phyloP scores from a whole-genome alignment of 2,797 vertebrate genomes.

The Falco rusticolus region DNA sequence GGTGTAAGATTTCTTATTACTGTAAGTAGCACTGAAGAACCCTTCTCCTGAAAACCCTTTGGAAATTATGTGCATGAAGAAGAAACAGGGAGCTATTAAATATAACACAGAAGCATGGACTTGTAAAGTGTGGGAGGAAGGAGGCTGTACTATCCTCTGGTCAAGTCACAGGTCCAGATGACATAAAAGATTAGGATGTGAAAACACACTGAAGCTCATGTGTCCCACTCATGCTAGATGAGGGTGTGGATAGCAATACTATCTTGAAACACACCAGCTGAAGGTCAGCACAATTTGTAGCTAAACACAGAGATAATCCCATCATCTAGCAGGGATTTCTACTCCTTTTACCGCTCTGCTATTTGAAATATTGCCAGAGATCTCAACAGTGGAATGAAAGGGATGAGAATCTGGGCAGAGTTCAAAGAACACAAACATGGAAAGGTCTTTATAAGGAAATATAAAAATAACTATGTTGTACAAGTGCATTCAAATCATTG shows the following conservation, averaged over 20 bases:
- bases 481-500: not conserved
- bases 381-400: constrained; percentile 45
- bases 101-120: not conserved
- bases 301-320: not conserved
- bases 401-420: constrained; percentile 55
- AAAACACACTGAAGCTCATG: not conserved
- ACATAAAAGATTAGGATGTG: not conserved
- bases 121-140: not conserved
- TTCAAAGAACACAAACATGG: constrained; percentile 63
- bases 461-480: constrained; percentile 50
- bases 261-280: not conserved
- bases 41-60: not conserved
- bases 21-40: not conserved
- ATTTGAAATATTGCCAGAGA: constrained; percentile 37
- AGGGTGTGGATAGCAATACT: not conserved
- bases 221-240: not conserved
- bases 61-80: not conserved
- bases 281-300: not conserved
- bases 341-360: not conserved
- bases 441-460: constrained; percentile 41
- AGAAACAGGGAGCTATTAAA: not conserved
- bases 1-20: not conserved
- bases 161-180: not conserved
- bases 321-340: constrained; percentile 1
- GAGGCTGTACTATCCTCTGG: not conserved